Evolutionary conservation across 2,888 invertebrate species (phyloP).

Genomic region (Esperia sulphurella): DNA sequence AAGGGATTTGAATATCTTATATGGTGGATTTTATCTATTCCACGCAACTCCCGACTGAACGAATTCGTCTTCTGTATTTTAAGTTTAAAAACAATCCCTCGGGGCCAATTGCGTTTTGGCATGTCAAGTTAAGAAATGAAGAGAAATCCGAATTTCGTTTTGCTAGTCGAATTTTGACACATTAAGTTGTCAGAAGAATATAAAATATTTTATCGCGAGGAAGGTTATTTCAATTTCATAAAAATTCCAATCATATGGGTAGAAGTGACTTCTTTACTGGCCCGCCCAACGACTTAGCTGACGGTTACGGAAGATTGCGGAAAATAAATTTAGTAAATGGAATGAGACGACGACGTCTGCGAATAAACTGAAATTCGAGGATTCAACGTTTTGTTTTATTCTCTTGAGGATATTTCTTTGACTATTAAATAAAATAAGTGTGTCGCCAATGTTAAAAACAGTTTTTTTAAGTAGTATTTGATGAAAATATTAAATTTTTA

Average conservation of each 20-base stretch:
- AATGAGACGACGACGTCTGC: slow-evolving; percentile 35
- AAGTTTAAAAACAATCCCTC: slow-evolving; percentile 53
- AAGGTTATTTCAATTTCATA: slow-evolving; percentile 26
- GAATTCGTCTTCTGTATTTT: slow-evolving; percentile 55
- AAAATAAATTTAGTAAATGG: slow-evolving; percentile 52
- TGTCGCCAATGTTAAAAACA: no score
- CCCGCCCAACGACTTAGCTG: slow-evolving; percentile 33
- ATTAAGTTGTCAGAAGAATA: not conserved
- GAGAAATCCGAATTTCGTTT: not conserved
- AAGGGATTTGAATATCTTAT: slow-evolving; percentile 79
- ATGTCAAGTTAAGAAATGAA: slow-evolving; percentile 10
- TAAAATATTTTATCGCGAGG: slow-evolving; percentile 1
- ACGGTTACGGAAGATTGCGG: slow-evolving; percentile 44
- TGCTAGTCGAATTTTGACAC: not conserved
- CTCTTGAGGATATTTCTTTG: slow-evolving; percentile 23
- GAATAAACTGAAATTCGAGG: slow-evolving; percentile 30
- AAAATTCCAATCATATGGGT: slow-evolving; percentile 38
- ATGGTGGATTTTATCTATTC: slow-evolving; percentile 69
- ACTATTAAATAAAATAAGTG: no score
- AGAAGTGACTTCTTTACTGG: slow-evolving; percentile 38
- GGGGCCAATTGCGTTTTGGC: slow-evolving; percentile 22
- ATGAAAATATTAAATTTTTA: no score
- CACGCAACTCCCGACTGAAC: slow-evolving; percentile 51
- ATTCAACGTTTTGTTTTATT: slow-evolving; percentile 21
- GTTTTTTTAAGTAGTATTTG: no score